Evolutionary conservation across 2,888 invertebrate genomes (phyloP).

Genomic region (Hypercompe scribonia): DNA sequence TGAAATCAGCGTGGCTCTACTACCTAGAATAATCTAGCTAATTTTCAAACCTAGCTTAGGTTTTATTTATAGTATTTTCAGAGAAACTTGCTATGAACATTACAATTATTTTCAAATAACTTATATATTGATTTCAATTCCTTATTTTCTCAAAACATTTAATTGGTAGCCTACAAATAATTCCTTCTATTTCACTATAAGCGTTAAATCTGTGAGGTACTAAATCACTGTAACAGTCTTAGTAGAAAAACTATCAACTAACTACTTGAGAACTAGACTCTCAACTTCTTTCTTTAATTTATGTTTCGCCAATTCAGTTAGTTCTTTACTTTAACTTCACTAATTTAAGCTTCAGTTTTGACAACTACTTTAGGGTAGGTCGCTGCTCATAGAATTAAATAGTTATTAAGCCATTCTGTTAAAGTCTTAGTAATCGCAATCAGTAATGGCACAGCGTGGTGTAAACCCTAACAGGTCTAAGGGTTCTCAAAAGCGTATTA

Average conservation of each 20-base stretch:
- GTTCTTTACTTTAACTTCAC: slow-evolving; percentile 41
- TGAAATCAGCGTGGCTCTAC: too few species aligned
- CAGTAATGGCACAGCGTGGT: slow-evolving; percentile 41
- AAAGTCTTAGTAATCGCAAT: slow-evolving; percentile 46
- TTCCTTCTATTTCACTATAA: not conserved
- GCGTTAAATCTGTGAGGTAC: slow-evolving; percentile 7
- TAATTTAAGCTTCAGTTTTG: slow-evolving; percentile 24
- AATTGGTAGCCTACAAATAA: not conserved
- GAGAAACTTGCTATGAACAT: too few species aligned
- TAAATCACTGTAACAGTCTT: slow-evolving; percentile 39
- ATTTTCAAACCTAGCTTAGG: too few species aligned
- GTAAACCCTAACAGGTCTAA: slow-evolving; percentile 31
- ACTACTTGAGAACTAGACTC: too few species aligned
- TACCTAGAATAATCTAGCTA: too few species aligned
- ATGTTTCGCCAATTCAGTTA: slow-evolving; percentile 48
- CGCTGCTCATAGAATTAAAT: not conserved
- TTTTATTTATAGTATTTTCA: too few species aligned
- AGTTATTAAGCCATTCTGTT: slow-evolving; percentile 5
- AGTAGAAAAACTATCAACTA: too few species aligned
- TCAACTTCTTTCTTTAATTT: slow-evolving; percentile 47
- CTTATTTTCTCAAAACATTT: not conserved
- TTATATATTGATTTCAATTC: not conserved
- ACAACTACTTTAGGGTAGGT: not conserved
- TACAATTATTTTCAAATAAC: not conserved
- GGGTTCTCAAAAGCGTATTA: slow-evolving; percentile 35